Evolutionary conservation across 2,797 vertebrate genomes (phyloP).

Genomic region (Sphenodon punctatus): DNA sequence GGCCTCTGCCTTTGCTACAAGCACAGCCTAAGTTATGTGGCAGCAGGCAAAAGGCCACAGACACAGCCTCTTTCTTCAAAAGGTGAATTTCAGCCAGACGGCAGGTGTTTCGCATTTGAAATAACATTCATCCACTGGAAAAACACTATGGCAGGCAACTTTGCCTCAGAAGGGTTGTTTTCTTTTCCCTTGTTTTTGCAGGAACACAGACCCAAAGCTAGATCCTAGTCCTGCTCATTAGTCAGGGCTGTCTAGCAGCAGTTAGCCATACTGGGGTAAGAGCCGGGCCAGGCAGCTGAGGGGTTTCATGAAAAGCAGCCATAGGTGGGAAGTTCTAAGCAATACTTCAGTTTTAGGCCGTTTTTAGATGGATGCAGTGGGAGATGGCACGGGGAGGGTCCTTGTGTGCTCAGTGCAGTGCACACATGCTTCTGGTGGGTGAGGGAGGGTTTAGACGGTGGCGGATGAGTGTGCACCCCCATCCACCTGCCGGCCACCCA

Average conservation of each 20-base stretch:
- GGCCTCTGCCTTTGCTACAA: conserved; percentile 38
- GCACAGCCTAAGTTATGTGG: conserved; percentile 10
- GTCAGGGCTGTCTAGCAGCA: background rate
- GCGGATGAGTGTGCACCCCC: too few species aligned
- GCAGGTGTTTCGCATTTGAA: conserved; percentile 44
- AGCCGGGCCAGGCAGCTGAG: background rate
- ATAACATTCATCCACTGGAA: conserved; percentile 31
- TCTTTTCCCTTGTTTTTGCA: conserved; percentile 9
- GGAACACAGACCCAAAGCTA: conserved; percentile 1
- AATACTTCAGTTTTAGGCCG: too few species aligned
- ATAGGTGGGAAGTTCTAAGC: background rate
- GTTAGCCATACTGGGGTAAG: background rate
- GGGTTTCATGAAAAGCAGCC: background rate
- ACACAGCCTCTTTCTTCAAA: conserved; percentile 44
- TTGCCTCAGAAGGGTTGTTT: conserved; percentile 35
- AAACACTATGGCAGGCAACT: conserved; percentile 54
- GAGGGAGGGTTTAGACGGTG: too few species aligned
- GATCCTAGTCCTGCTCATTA: background rate
- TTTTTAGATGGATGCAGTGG: too few species aligned
- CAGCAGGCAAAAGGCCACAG: conserved; percentile 31
- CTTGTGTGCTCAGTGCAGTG: too few species aligned
- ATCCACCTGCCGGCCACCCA: too few species aligned
- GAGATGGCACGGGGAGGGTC: too few species aligned
- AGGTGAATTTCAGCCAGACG: conserved; percentile 40
- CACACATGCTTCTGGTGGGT: too few species aligned